Conservation (phyloP, 2,888 invertebrate species). For the Fragum sueziense region DNA sequence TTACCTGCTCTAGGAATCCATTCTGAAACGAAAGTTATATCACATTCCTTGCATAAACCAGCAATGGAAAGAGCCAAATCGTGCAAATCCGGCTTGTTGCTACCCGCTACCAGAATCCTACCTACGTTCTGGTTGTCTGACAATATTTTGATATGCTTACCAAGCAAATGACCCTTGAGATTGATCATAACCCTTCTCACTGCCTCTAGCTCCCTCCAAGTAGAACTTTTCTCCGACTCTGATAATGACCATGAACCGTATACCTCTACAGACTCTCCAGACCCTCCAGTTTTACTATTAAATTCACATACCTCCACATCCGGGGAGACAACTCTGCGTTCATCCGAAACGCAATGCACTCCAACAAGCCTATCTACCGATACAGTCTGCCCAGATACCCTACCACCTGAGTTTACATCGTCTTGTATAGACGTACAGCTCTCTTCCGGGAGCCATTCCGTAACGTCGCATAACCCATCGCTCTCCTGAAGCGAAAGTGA, state of each 20-base stretch:
- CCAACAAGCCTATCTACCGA: not conserved
- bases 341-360: not conserved
- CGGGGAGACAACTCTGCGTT: not conserved
- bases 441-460: not conserved
- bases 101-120: not conserved
- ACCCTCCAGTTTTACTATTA: not conserved
- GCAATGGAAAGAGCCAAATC: not conserved
- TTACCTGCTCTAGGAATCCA: conserved; percentile 19
- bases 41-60: not conserved
- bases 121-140: conserved; percentile 16
- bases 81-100: conserved; percentile 1
- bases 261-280: not conserved
- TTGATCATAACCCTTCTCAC: not conserved
- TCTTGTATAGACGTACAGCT: not conserved
- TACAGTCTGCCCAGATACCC: not conserved
- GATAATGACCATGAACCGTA: not conserved
- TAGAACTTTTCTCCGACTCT: conserved; percentile 7
- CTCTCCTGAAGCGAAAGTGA: conserved; percentile 1
- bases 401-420: not conserved
- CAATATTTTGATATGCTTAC: conserved; percentile 1
- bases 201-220: conserved; percentile 20
- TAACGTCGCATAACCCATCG: not conserved
- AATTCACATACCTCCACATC: not conserved
- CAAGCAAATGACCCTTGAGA: not conserved
- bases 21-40: not conserved